Conservation (phyloP, 2,888 invertebrate genomes). For the Megaustenia siamemsis region DNA sequence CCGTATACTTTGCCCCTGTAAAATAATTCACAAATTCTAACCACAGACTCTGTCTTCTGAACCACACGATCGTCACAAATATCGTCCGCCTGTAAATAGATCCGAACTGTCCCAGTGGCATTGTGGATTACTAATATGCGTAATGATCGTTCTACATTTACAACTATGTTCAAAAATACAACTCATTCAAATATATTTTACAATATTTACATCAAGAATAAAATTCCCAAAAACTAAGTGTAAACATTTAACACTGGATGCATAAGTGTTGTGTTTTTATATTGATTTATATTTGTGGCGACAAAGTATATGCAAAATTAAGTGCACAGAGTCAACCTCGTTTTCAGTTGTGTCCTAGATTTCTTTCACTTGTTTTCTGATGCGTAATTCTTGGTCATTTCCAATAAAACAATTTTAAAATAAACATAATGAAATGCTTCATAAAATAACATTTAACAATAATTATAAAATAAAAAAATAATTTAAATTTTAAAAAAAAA, state of each 20-base stretch:
- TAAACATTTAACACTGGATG: too few species aligned
- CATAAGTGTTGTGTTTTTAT: too few species aligned
- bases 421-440: too few species aligned
- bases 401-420: too few species aligned
- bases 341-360: slow-evolving; percentile 38
- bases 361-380: neutral
- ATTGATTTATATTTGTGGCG: slow-evolving; percentile 12
- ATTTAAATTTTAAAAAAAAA: too few species aligned
- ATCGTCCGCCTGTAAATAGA: slow-evolving; percentile 54
- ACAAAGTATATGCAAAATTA: slow-evolving; percentile 49
- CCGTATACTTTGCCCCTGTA: neutral
- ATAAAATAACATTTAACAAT: too few species aligned
- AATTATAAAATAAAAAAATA: too few species aligned
- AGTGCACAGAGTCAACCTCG: slow-evolving; percentile 24
- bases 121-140: slow-evolving; percentile 42
- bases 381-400: neutral
- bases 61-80: slow-evolving; percentile 47
- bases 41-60: neutral
- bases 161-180: neutral
- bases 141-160: slow-evolving; percentile 40
- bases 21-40: neutral
- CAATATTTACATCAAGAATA: too few species aligned
- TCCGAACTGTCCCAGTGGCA: slow-evolving; percentile 34
- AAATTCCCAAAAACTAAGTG: too few species aligned
- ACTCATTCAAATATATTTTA: too few species aligned